A percentile compares a stretch with the other conserved stretches of the same genome.
phyloP scores from a whole-genome alignment of 1,140 invertebrate genomes.

The Bombus waltoni region DNA sequence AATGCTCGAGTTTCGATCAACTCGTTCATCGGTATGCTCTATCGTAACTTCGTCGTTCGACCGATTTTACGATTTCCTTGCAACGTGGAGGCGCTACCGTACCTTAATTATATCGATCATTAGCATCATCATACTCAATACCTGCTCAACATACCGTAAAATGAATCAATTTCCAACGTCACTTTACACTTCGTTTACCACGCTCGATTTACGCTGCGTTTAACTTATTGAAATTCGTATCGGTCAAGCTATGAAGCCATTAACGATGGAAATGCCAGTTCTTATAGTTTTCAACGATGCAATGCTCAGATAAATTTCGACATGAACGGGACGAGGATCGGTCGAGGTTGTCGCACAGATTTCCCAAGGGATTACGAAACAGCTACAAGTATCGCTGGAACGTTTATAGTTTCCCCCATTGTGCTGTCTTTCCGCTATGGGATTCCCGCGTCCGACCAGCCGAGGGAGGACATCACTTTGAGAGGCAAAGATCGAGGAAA shows the following conservation, averaged over 20 bases:
- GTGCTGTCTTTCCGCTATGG: constrained; percentile 28
- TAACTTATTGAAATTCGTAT: background rate
- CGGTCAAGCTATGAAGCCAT: too few species aligned
- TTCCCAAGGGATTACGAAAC: constrained; percentile 7
- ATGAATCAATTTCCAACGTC: background rate
- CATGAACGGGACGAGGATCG: background rate
- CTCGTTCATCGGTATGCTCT: background rate
- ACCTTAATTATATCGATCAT: background rate
- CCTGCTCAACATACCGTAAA: background rate
- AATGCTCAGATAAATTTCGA: background rate
- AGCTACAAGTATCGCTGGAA: constrained; percentile 16
- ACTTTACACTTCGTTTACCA: background rate
- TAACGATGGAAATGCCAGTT: background rate
- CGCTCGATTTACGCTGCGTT: background rate
- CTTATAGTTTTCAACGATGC: background rate
- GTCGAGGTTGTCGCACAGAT: background rate
- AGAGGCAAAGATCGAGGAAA: constrained; percentile 67
- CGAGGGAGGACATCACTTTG: constrained; percentile 52
- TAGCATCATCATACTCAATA: background rate
- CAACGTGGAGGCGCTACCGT: background rate
- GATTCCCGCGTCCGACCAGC: constrained; percentile 13
- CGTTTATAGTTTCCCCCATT: constrained; percentile 50
- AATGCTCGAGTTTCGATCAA: background rate
- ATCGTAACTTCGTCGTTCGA: background rate
- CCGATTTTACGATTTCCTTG: background rate